Evolutionary conservation across 2,888 invertebrate species (phyloP).

Genomic region (Macrosiphum euphorbiae): DNA sequence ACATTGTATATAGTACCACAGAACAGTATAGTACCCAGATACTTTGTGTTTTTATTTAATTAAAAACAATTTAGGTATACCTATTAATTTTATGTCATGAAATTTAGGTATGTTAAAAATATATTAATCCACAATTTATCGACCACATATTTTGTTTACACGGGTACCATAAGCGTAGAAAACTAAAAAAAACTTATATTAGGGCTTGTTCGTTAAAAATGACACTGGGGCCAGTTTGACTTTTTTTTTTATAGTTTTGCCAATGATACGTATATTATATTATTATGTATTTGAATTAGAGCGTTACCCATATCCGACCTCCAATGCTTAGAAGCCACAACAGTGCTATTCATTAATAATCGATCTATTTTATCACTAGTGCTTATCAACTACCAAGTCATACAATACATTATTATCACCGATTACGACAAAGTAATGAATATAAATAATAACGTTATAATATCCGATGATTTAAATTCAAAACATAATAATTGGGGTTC

Average conservation of each 20-base stretch:
- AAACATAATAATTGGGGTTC: neutral
- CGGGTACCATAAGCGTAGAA: neutral
- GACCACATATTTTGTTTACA: neutral
- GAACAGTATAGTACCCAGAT: too few relatives aligned
- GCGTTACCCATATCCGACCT: neutral
- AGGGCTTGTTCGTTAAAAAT: neutral
- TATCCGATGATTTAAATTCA: neutral
- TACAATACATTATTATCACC: neutral
- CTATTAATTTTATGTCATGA: neutral
- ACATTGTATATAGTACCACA: too few relatives aligned
- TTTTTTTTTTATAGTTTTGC: neutral
- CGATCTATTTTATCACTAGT: too few relatives aligned
- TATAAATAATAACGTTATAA: neutral
- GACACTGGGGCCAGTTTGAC: neutral
- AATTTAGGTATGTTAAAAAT: neutral
- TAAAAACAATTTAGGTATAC: neutral
- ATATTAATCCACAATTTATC: neutral
- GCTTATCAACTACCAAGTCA: neutral
- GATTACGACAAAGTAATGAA: neutral
- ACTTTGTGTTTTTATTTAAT: neutral
- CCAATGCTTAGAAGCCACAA: neutral
- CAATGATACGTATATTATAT: neutral
- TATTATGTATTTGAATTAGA: neutral
- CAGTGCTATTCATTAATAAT: conserved; percentile 12
- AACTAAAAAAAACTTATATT: neutral